These are phyloP conservation scores for Lobophora halterata DNA, from an alignment of 2,888 invertebrate species.

Conservation along the genomic window DNA sequence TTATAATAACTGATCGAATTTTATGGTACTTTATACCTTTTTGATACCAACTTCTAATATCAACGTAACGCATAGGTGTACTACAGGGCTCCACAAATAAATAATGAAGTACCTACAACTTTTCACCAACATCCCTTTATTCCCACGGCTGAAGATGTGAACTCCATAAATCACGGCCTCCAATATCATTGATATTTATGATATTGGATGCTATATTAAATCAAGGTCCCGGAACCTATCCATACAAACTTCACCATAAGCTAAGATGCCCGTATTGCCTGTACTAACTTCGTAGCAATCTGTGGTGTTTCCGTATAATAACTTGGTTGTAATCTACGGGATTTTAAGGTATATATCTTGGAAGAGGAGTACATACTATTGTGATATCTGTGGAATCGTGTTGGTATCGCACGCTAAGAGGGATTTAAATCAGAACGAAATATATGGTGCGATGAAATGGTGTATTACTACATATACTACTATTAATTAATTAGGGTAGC, in stretches of 20 bases:
- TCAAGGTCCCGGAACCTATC: constrained; percentile 56
- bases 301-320: constrained; percentile 43
- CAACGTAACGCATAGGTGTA: too few species aligned
- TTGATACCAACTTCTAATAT: too few species aligned
- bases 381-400: constrained; percentile 6
- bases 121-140: constrained; percentile 33
- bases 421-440: constrained; percentile 22
- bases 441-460: constrained; percentile 14
- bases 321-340: background rate
- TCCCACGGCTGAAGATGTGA: constrained; percentile 63
- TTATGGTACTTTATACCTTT: too few species aligned
- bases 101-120: too few species aligned
- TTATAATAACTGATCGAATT: too few species aligned
- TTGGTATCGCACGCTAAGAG: constrained; percentile 23
- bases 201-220: constrained; percentile 73
- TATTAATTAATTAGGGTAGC: constrained; percentile 2
- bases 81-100: too few species aligned
- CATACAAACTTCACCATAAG: constrained; percentile 1
- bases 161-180: constrained; percentile 68
- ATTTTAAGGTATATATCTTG: too few species aligned
- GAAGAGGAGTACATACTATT: constrained; percentile 4
- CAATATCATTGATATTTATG: constrained; percentile 75
- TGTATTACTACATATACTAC: constrained; percentile 16
- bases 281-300: constrained; percentile 18
- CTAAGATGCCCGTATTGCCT: background rate